Evolutionary conservation across 2,797 vertebrate genomes (phyloP).

Genomic region (Melanotaenia trifasciata): DNA sequence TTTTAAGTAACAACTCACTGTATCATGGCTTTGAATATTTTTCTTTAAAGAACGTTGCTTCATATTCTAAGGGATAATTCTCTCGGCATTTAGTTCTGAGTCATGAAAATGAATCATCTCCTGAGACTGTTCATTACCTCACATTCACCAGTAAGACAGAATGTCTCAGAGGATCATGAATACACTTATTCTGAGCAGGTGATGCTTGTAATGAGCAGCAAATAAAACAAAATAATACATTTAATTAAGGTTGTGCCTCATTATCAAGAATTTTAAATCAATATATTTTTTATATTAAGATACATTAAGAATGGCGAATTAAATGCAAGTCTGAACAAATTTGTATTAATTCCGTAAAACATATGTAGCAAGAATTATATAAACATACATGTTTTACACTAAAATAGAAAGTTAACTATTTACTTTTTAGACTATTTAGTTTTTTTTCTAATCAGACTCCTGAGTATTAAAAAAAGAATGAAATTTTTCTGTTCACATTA

Average conservation of each 20-base stretch:
- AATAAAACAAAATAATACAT: neutral
- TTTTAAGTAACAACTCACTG: slow-evolving; percentile 35
- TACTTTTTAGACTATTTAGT: too few species aligned
- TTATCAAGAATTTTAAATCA: neutral
- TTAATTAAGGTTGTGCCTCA: neutral
- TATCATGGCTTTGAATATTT: slow-evolving; percentile 9
- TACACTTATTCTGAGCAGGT: neutral
- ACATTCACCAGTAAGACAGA: neutral
- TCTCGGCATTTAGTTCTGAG: slow-evolving; percentile 24
- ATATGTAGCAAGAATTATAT: neutral
- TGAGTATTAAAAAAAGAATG: too few species aligned
- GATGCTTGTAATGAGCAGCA: neutral
- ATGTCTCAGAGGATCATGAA: neutral
- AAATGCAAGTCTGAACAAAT: neutral
- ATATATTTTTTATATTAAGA: neutral
- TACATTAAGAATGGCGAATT: neutral
- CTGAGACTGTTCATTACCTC: neutral
- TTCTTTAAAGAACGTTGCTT: slow-evolving; percentile 6
- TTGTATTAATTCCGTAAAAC: too few species aligned
- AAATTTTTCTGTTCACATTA: neutral
- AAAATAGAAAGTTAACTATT: too few species aligned
- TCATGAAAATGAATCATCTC: slow-evolving; percentile 31
- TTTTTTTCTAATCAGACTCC: too few species aligned
- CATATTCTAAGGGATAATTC: slow-evolving; percentile 14
- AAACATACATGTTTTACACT: neutral